Evolutionary conservation across 2,888 invertebrate genomes (phyloP).

Genomic region (Dryocosmus kuriphilus): DNA sequence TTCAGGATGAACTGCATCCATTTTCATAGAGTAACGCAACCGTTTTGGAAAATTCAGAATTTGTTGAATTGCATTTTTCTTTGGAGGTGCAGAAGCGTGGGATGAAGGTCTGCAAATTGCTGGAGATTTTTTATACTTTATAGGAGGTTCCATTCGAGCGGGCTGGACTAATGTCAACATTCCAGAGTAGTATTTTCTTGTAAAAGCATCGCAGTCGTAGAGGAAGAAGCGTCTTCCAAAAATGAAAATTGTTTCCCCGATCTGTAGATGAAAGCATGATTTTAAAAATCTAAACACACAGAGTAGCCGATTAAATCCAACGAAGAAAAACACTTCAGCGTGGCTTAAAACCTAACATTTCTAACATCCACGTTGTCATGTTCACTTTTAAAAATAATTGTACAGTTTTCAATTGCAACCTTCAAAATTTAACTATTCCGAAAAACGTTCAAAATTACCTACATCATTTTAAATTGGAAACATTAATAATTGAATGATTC

Average conservation of each 20-base stretch:
- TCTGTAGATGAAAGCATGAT: constrained; percentile 67
- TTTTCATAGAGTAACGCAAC: constrained; percentile 86
- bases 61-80: constrained; percentile 87
- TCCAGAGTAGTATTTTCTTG: constrained; percentile 85
- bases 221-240: constrained; percentile 86
- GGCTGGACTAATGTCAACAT: constrained; percentile 80
- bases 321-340: no score
- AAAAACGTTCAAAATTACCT: no score
- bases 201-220: constrained; percentile 89
- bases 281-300: no score
- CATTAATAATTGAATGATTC: no score
- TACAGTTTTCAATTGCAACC: neutral
- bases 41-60: constrained; percentile 82
- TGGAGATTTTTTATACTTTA: constrained; percentile 4
- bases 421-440: no score
- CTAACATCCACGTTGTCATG: no score
- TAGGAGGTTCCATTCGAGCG: constrained; percentile 64
- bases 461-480: no score
- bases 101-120: constrained; percentile 78
- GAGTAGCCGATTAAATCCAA: no score
- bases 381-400: no score
- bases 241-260: constrained; percentile 86
- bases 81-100: constrained; percentile 82
- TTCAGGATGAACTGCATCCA: constrained; percentile 89
- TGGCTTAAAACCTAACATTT: neutral